These are phyloP conservation scores for Cliona cf. orientalis DNA, from an alignment of 37 sponge, comb jelly and placozoan species.

Conservation along the genomic window DNA sequence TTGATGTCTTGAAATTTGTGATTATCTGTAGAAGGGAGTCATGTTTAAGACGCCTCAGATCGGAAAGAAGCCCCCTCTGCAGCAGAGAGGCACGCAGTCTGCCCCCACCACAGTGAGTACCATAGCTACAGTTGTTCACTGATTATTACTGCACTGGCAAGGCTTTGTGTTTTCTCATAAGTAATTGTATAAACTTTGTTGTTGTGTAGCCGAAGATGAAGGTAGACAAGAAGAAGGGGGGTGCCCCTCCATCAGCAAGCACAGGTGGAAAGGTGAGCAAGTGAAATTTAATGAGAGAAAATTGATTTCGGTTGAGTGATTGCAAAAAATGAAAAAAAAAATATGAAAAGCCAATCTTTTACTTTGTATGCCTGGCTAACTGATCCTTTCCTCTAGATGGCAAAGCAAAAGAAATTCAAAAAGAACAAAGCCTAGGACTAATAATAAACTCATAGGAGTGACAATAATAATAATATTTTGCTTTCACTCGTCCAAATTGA, in stretches of 20 bases:
- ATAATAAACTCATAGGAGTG: too few relatives aligned
- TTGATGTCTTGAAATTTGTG: not conserved
- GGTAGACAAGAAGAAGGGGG: conserved; percentile 8
- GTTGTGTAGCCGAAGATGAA: conserved; percentile 17
- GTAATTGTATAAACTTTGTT: not conserved
- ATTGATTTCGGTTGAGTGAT: not conserved
- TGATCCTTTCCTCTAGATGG: not conserved
- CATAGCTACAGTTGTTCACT: not conserved
- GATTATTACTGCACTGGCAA: too few relatives aligned
- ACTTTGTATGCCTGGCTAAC: not conserved
- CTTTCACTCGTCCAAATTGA: not conserved
- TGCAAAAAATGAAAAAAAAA: not conserved
- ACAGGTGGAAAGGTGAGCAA: not conserved
- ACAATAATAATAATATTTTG: too few relatives aligned
- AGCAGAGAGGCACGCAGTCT: conserved; percentile 13
- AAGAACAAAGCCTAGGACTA: not conserved
- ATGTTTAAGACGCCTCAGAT: conserved; percentile 38
- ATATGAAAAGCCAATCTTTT: not conserved
- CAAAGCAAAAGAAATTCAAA: not conserved
- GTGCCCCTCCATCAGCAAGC: too few relatives aligned
- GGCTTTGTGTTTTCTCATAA: not conserved
- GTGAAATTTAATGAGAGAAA: not conserved
- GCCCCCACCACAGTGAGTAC: conserved; percentile 32
- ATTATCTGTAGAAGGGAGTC: not conserved
- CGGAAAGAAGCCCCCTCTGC: not conserved